A percentile compares a stretch with the other conserved stretches of the same genome.
phyloP scores from a whole-genome alignment of 92 coral and sea anemone species.

The Porites evermanni region DNA sequence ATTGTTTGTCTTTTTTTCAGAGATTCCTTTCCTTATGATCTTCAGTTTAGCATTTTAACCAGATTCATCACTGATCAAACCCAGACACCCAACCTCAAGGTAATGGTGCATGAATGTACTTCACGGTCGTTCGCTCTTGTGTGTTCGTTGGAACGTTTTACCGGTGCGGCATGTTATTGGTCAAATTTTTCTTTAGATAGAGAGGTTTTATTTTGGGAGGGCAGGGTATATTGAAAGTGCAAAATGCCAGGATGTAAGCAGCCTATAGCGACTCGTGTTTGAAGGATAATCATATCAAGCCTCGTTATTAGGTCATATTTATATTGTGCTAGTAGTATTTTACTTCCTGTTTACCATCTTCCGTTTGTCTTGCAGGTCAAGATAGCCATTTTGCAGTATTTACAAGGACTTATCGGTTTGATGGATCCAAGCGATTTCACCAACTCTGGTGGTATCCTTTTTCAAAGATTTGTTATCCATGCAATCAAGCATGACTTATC shows the following conservation, averaged over 20 bases:
- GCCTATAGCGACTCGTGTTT: too few relatives aligned
- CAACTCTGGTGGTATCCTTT: conserved; percentile 98
- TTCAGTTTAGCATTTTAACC: conserved; percentile 93
- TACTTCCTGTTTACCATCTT: neutral
- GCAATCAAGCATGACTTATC: neutral
- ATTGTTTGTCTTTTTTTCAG: conserved; percentile 43
- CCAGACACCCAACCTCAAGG: conserved; percentile 97
- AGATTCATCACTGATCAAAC: conserved; percentile 97
- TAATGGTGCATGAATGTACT: neutral
- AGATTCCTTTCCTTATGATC: conserved; percentile 97
- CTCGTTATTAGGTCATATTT: neutral
- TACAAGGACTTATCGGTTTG: conserved; percentile 94
- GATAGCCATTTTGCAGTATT: conserved; percentile 92
- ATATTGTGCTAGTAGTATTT: neutral
- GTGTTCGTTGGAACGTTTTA: neutral
- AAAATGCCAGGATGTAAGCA: too few relatives aligned
- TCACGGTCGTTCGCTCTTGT: neutral
- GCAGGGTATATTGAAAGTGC: too few relatives aligned
- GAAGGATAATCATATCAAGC: neutral
- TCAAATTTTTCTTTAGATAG: too few relatives aligned
- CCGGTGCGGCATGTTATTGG: too few relatives aligned
- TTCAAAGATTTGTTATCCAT: neutral
- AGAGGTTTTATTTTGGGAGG: too few relatives aligned
- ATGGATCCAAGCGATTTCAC: conserved; percentile 99
- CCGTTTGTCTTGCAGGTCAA: conserved; percentile 69